Conservation (phyloP, 2,113 vertebrate genomes). For the Bufo bufo region DNA sequence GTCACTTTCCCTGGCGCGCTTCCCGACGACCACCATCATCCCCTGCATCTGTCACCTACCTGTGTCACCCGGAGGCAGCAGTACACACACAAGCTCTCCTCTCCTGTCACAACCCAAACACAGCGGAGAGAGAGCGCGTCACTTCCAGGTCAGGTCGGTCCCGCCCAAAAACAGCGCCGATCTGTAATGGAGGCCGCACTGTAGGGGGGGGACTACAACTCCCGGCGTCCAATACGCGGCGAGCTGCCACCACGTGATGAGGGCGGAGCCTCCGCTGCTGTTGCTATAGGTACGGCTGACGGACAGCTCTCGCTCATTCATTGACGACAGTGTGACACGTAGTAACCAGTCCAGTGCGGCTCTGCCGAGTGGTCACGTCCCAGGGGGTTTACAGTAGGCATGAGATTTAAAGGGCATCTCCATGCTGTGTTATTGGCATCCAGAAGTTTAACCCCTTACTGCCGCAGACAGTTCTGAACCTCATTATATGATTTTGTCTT, state of each 20-base stretch:
- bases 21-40: no score
- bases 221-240: neutral
- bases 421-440: no score
- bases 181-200: neutral
- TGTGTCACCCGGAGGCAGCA: slow-evolving; percentile 46
- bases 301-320: neutral
- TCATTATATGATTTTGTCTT: no score
- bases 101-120: slow-evolving; percentile 71
- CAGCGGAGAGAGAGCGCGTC: slow-evolving; percentile 61
- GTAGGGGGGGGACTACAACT: slow-evolving; percentile 34
- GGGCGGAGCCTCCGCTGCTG: neutral
- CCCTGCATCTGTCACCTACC: slow-evolving; percentile 1
- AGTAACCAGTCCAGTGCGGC: neutral
- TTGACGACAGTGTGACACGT: neutral
- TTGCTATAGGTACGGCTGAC: neutral
- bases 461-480: no score
- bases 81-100: slow-evolving; percentile 56
- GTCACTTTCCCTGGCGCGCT: no score
- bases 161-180: slow-evolving; percentile 1
- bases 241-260: neutral
- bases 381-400: no score
- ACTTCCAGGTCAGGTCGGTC: slow-evolving; percentile 64
- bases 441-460: no score
- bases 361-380: no score
- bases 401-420: no score